Evolutionary conservation across 2,797 vertebrate genomes (phyloP).

Genomic region (Thamnophis elegans): DNA sequence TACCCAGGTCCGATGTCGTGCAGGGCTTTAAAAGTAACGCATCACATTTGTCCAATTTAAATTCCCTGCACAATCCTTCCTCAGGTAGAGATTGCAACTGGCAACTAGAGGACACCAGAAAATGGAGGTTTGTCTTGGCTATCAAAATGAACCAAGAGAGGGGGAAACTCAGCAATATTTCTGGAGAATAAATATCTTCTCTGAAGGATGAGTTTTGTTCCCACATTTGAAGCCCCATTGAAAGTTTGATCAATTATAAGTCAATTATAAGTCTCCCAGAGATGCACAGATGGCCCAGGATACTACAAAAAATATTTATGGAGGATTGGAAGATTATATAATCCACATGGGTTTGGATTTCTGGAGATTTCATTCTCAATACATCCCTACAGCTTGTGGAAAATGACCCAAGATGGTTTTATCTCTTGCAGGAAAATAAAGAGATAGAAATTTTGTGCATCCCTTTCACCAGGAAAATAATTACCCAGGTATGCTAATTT

Average conservation of each 20-base stretch:
- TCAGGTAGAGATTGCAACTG: neutral
- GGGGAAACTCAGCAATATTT: neutral
- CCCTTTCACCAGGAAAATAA: neutral
- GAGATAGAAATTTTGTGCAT: neutral
- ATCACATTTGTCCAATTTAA: neutral
- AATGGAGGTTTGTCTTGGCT: neutral
- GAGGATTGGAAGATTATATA: neutral
- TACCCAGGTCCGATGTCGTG: too few species aligned
- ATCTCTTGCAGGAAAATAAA: neutral
- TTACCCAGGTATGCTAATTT: neutral
- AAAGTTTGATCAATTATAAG: neutral
- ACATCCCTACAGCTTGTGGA: neutral
- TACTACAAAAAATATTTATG: neutral
- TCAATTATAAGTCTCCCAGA: too few species aligned
- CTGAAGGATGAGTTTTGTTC: neutral
- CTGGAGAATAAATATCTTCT: neutral
- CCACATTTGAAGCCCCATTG: neutral
- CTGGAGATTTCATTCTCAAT: neutral
- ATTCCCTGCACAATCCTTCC: neutral
- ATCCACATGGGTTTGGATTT: neutral
- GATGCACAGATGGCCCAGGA: neutral
- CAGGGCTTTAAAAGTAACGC: too few species aligned
- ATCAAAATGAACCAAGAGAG: neutral
- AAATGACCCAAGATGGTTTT: neutral
- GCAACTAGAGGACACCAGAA: neutral